Conservation (phyloP, 2,113 vertebrate species). For the Alouatta palliata region DNA sequence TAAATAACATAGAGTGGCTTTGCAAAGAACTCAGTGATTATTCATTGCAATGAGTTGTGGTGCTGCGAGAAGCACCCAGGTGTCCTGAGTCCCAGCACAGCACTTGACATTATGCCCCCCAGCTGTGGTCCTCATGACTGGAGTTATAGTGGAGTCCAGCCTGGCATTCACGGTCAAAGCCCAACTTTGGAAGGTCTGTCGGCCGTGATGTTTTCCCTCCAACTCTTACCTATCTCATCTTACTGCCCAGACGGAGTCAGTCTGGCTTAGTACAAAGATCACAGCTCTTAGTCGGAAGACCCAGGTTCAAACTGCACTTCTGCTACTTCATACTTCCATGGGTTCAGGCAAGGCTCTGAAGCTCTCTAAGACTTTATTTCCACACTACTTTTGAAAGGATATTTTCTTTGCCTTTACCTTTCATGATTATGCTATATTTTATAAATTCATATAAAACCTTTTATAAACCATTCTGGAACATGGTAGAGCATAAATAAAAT, state of each 20-base stretch:
- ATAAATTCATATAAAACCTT: slow-evolving; percentile 46
- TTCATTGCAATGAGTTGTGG: neutral
- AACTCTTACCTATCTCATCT: neutral
- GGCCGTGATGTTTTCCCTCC: neutral
- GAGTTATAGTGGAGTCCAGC: neutral
- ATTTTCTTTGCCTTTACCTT: slow-evolving; percentile 17
- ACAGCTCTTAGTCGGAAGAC: neutral
- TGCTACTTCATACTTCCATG: neutral
- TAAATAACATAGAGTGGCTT: neutral
- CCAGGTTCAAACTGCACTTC: neutral
- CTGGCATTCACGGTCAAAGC: neutral
- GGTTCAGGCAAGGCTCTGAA: neutral
- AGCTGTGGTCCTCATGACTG: rapidly evolving
- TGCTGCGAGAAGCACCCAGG: no score
- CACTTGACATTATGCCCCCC: neutral
- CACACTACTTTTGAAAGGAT: neutral
- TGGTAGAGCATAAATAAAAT: slow-evolving; percentile 39
- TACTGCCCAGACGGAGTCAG: neutral
- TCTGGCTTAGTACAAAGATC: neutral
- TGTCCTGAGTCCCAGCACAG: neutral
- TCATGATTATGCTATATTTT: neutral
- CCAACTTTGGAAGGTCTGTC: neutral
- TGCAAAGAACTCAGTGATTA: neutral
- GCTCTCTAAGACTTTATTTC: neutral
- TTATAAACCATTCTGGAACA: slow-evolving; percentile 12